These are phyloP conservation scores for Muscicapa comitata DNA, from an alignment of 2,797 vertebrate species.

Conservation along the genomic window DNA sequence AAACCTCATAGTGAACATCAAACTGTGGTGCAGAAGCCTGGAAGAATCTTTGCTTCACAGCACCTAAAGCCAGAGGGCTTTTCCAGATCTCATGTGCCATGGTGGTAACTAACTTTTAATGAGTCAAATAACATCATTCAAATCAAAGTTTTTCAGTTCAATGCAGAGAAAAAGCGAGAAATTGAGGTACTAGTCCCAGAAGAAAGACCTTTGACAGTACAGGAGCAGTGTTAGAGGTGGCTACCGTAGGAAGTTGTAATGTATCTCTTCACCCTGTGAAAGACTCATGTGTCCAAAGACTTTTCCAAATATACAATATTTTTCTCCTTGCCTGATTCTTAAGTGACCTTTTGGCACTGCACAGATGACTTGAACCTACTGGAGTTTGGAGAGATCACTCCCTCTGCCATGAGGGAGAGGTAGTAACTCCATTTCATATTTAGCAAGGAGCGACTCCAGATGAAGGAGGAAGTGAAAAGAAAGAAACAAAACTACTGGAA, in stretches of 20 bases:
- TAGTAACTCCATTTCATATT: not conserved
- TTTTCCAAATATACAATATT: not conserved
- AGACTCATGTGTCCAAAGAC: rapidly evolving
- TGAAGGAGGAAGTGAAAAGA: not conserved
- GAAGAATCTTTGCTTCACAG: not conserved
- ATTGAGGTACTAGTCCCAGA: not conserved
- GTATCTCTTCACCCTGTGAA: rapidly evolving
- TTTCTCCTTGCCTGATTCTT: not conserved
- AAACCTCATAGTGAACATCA: not conserved
- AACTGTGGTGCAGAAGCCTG: not conserved
- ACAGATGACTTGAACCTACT: rapidly evolving
- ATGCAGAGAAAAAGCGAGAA: not conserved
- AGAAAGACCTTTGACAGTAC: not conserved
- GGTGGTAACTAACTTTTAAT: not conserved
- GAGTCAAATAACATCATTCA: not conserved
- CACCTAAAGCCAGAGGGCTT: not conserved
- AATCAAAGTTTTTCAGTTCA: not conserved
- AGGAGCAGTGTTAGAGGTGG: not conserved
- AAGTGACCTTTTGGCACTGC: not conserved
- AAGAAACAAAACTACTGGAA: not conserved
- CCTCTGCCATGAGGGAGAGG: not conserved
- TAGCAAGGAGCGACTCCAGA: not conserved
- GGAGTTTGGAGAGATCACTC: not conserved
- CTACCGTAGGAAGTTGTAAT: not conserved
- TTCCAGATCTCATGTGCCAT: not conserved